Conservation (phyloP, 2,888 invertebrate species). For the Drosophila yooni region DNA sequence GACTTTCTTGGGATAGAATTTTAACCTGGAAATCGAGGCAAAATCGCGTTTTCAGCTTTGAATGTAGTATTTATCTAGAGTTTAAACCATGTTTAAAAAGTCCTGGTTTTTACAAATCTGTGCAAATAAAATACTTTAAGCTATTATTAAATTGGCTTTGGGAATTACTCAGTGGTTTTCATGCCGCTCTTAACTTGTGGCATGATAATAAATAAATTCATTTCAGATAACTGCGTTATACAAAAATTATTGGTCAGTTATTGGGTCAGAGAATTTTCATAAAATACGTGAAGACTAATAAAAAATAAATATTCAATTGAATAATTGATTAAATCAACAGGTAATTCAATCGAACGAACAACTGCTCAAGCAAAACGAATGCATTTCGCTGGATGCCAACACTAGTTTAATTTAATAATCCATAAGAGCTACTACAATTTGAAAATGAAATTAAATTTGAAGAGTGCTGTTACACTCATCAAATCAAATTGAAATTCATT, state of each 20-base stretch:
- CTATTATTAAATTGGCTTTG: neutral
- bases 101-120: neutral
- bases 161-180: neutral
- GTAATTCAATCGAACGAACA: constrained; percentile 1
- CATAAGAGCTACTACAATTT: neutral
- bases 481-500: constrained; percentile 24
- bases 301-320: neutral
- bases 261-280: neutral
- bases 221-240: neutral
- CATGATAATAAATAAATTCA: neutral
- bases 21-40: neutral
- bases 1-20: neutral
- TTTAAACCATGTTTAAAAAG: neutral
- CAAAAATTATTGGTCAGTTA: neutral
- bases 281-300: neutral
- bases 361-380: neutral
- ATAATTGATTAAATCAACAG: constrained; percentile 1
- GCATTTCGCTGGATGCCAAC: neutral
- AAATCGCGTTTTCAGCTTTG: neutral
- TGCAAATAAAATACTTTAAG: neutral
- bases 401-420: constrained; percentile 1
- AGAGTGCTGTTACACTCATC: neutral
- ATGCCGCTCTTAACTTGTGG: neutral
- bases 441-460: constrained; percentile 1
- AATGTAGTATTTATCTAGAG: neutral